Conservation (phyloP, 2,113 vertebrate genomes). For the Oostethus manadensis region DNA sequence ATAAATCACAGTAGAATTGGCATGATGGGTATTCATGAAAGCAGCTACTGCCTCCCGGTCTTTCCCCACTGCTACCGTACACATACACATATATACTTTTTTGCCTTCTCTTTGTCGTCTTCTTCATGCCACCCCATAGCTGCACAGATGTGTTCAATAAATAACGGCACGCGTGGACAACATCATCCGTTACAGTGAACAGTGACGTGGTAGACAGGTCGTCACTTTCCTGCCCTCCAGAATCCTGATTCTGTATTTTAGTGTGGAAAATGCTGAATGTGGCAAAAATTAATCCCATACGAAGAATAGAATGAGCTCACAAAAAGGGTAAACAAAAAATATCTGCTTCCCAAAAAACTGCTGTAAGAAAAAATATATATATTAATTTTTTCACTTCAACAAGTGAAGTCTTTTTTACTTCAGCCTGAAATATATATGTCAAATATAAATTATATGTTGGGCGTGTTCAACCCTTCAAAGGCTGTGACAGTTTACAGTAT, state of each 20-base stretch:
- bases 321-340: too few relatives aligned
- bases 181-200: slow-evolving; percentile 60
- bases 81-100: slow-evolving; percentile 2
- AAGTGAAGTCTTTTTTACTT: too few relatives aligned
- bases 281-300: too few relatives aligned
- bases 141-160: slow-evolving; percentile 61
- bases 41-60: slow-evolving; percentile 49
- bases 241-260: slow-evolving; percentile 24
- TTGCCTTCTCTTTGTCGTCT: slow-evolving; percentile 17
- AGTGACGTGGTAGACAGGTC: slow-evolving; percentile 30
- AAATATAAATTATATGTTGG: too few relatives aligned
- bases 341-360: too few relatives aligned
- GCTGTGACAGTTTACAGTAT: too few relatives aligned
- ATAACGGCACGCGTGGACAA: slow-evolving; percentile 61
- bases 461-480: too few relatives aligned
- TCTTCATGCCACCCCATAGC: slow-evolving; percentile 39
- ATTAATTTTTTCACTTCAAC: too few relatives aligned
- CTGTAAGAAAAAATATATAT: too few relatives aligned
- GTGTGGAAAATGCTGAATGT: neutral
- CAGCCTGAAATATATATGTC: too few relatives aligned
- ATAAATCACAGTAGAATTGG: slow-evolving; percentile 72
- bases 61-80: slow-evolving; percentile 4
- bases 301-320: too few relatives aligned
- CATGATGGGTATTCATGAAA: slow-evolving; percentile 67
- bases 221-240: slow-evolving; percentile 24